Evolutionary conservation across 2,888 invertebrate species (phyloP).

Genomic region (Aleiodes testaceus): DNA sequence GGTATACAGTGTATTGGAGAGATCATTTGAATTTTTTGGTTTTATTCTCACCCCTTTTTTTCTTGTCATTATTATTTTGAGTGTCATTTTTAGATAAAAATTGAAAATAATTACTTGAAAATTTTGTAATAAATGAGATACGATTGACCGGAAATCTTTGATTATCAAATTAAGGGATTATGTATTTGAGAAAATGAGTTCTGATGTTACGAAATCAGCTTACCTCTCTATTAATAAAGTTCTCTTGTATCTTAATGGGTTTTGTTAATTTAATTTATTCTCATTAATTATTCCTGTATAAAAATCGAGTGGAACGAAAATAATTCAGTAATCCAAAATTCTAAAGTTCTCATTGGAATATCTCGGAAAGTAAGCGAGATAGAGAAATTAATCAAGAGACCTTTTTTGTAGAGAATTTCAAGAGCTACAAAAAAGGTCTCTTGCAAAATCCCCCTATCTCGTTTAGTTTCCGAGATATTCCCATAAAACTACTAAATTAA

Average conservation of each 20-base stretch:
- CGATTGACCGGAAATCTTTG: slow-evolving; percentile 28
- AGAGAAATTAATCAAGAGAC: too few species aligned
- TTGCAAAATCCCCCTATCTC: too few species aligned
- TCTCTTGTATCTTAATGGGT: slow-evolving; percentile 54
- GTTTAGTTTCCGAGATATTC: too few species aligned
- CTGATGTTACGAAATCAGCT: slow-evolving; percentile 38
- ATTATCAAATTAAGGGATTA: slow-evolving; percentile 15
- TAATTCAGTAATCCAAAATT: not conserved
- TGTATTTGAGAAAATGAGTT: slow-evolving; percentile 32
- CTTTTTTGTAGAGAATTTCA: too few species aligned
- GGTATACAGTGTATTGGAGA: not conserved
- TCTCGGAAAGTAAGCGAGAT: too few species aligned
- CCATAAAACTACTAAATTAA: too few species aligned
- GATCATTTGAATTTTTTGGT: slow-evolving; percentile 10
- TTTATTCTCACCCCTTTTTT: not conserved
- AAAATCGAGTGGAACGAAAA: not conserved
- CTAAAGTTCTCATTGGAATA: too few species aligned
- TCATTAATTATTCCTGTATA: slow-evolving; percentile 11
- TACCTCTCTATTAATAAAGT: slow-evolving; percentile 57
- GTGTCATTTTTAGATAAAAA: not conserved
- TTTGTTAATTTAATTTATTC: not conserved
- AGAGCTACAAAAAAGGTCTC: too few species aligned
- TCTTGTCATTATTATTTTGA: not conserved
- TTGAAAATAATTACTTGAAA: slow-evolving; percentile 8
- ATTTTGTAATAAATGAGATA: slow-evolving; percentile 44